Evolutionary conservation across 37 sponge, comb jelly and placozoan species (phyloP).

Genomic region (Hexactinellida sp.): DNA sequence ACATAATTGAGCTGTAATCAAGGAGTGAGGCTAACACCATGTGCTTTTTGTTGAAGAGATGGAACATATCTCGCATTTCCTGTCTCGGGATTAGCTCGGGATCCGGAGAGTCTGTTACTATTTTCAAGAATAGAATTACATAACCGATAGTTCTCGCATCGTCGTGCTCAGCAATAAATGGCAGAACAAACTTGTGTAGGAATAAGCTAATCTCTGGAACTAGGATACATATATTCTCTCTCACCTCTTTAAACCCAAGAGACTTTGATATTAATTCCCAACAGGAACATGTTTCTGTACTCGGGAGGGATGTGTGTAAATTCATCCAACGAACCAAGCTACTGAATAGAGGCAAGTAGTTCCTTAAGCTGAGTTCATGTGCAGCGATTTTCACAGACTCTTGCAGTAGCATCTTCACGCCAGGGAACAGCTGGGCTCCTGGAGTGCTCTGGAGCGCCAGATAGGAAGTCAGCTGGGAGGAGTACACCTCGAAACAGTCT

Average conservation of each 20-base stretch:
- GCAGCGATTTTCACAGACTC: not conserved
- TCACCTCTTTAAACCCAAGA: not conserved
- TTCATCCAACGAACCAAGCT: not conserved
- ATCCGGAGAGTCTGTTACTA: not conserved
- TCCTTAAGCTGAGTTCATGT: not conserved
- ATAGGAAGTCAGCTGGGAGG: not conserved
- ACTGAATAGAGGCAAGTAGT: not conserved
- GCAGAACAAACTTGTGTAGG: not conserved
- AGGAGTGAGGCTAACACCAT: not conserved
- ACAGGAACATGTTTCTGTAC: not conserved
- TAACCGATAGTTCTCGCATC: not conserved
- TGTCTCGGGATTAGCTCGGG: not conserved
- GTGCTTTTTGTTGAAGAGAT: not conserved
- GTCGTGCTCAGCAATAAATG: not conserved
- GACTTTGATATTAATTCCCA: not conserved
- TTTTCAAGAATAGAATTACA: not conserved
- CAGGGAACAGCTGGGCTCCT: not conserved
- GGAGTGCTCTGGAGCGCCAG: not conserved
- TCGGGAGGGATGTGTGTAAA: not conserved
- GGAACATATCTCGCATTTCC: not conserved
- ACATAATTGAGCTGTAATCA: not conserved
- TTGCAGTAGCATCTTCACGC: not conserved
- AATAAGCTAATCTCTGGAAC: not conserved
- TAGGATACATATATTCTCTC: not conserved
- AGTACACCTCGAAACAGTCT: not conserved